Conservation (phyloP, 2,113 vertebrate species). For the Charadrius vociferus region DNA sequence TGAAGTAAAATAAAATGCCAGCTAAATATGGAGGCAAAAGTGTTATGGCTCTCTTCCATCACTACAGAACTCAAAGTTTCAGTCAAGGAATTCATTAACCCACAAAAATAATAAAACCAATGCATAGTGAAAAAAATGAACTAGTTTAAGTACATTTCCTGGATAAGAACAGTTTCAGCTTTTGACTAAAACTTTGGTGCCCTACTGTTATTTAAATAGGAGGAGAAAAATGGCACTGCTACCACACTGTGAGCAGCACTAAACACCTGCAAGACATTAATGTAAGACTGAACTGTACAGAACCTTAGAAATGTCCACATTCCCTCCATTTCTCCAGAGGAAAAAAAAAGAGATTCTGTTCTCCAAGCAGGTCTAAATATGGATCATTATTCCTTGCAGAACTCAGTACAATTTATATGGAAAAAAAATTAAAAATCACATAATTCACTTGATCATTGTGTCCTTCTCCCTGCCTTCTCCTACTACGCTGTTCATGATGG, state of each 20-base stretch:
- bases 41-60: not conserved
- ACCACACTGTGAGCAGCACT: not conserved
- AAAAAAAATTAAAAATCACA: not conserved
- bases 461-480: not conserved
- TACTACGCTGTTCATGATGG: not conserved
- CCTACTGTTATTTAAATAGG: not conserved
- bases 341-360: not conserved
- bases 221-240: not conserved
- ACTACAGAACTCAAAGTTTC: not conserved
- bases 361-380: not conserved
- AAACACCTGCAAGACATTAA: not conserved
- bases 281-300: not conserved
- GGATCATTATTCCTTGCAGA: not conserved
- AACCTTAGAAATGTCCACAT: not conserved
- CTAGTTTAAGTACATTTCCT: not conserved
- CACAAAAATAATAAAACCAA: not conserved
- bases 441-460: not conserved
- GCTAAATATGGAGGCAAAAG: not conserved
- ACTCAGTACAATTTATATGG: not conserved
- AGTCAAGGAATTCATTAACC: not conserved
- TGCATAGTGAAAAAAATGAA: not conserved
- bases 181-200: not conserved
- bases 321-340: rapidly evolving
- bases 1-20: not conserved
- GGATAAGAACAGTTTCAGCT: not conserved